phyloP scores from a whole-genome alignment of 2,113 vertebrate genomes.

The Micronycteris hirsuta region DNA sequence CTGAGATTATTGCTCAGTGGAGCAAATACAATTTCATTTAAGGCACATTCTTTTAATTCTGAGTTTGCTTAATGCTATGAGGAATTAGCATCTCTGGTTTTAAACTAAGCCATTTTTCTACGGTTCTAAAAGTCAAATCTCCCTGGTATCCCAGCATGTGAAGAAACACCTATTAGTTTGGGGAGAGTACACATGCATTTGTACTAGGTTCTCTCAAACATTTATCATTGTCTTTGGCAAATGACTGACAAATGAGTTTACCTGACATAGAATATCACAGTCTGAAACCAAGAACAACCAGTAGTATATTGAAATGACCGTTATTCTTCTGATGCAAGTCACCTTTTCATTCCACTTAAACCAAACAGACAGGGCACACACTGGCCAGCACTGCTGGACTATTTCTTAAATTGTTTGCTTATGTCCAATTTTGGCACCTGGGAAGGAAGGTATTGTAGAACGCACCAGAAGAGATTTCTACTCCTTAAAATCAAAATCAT shows the following conservation, averaged over 20 bases:
- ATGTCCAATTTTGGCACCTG: neutral
- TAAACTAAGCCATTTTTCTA: slow-evolving; percentile 1
- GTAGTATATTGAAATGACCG: neutral
- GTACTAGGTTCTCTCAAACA: neutral
- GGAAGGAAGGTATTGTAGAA: neutral
- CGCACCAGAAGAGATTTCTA: neutral
- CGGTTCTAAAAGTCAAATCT: neutral
- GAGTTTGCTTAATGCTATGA: slow-evolving; percentile 26
- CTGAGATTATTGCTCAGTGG: slow-evolving; percentile 11
- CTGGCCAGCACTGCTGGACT: neutral
- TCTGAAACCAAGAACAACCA: neutral
- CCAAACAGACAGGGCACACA: neutral
- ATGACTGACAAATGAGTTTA: neutral
- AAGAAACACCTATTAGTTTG: neutral
- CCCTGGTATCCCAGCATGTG: neutral
- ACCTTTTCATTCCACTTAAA: neutral
- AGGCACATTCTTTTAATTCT: neutral
- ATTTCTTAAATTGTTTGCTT: neutral
- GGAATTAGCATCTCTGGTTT: neutral
- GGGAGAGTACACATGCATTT: neutral
- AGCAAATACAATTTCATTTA: slow-evolving; percentile 30
- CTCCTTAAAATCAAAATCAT: neutral
- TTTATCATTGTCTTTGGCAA: neutral
- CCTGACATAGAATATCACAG: neutral
- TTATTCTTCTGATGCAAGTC: neutral